Evolutionary conservation across 2,797 vertebrate genomes (phyloP).

Genomic region (Sebastes itinus): DNA sequence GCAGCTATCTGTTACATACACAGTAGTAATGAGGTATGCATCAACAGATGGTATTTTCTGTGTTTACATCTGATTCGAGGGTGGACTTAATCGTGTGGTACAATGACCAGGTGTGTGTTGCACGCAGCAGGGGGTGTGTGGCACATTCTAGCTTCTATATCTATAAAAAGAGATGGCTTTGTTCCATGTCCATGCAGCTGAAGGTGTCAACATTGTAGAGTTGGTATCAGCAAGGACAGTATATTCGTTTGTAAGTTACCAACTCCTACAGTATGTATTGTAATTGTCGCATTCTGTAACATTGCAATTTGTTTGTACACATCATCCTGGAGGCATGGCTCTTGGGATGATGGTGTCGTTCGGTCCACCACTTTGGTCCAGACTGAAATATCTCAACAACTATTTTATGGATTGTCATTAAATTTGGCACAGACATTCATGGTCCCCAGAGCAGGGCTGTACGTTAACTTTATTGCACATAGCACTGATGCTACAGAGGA

Average conservation of each 20-base stretch:
- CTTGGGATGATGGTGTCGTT: not conserved
- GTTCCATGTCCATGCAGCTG: not conserved
- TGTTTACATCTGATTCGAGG: constrained; percentile 31
- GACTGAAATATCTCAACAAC: not conserved
- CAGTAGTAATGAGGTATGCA: constrained; percentile 18
- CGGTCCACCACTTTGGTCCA: not conserved
- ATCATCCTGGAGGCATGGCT: not conserved
- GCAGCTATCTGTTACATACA: constrained; percentile 4
- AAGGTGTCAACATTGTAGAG: not conserved
- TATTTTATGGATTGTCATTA: not conserved
- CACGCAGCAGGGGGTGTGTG: not conserved
- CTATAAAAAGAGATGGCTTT: not conserved
- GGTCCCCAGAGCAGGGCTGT: not conserved
- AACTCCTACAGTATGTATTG: not conserved
- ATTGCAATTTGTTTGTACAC: not conserved
- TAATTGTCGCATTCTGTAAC: not conserved
- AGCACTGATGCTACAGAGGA: too few species aligned
- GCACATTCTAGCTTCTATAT: not conserved
- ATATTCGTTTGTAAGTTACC: not conserved
- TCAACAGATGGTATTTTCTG: constrained; percentile 50
- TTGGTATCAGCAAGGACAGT: not conserved
- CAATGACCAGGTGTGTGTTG: not conserved
- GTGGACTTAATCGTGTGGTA: not conserved
- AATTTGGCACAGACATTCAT: not conserved
- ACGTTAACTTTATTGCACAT: too few species aligned